Conservation (phyloP, 2,888 invertebrate species). For the Xestobium rufovillosum region DNA sequence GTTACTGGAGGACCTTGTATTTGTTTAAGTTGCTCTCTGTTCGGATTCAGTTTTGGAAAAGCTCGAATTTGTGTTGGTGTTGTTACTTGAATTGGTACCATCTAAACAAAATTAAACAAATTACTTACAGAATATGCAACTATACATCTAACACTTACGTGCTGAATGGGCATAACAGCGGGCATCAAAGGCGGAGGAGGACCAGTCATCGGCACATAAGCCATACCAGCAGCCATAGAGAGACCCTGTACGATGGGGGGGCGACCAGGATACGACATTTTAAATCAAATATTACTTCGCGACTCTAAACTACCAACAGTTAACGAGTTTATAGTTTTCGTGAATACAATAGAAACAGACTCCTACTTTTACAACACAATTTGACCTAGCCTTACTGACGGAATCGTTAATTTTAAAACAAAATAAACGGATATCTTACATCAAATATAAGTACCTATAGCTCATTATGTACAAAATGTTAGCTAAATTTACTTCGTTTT, state of each 20-base stretch:
- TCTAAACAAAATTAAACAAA: slow-evolving; percentile 39
- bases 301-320: too few relatives aligned
- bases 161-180: slow-evolving; percentile 64
- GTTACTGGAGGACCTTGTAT: slow-evolving; percentile 84
- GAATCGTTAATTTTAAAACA: too few relatives aligned
- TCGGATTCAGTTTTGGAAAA: slow-evolving; percentile 39
- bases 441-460: too few relatives aligned
- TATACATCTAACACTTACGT: slow-evolving; percentile 49
- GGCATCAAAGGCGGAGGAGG: slow-evolving; percentile 68
- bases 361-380: too few relatives aligned
- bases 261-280: slow-evolving; percentile 85
- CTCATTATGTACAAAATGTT: too few relatives aligned
- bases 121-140: slow-evolving; percentile 8
- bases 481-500: too few relatives aligned
- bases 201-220: slow-evolving; percentile 51
- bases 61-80: slow-evolving; percentile 42
- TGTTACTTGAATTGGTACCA: slow-evolving; percentile 48
- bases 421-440: too few relatives aligned
- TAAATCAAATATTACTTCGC: too few relatives aligned
- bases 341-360: too few relatives aligned
- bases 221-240: slow-evolving; percentile 54
- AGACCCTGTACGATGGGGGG: slow-evolving; percentile 72
- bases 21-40: slow-evolving; percentile 38
- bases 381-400: too few relatives aligned
- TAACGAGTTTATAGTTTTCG: too few relatives aligned